phyloP scores from a whole-genome alignment of 2,797 vertebrate species.

The Coreius guichenoti region DNA sequence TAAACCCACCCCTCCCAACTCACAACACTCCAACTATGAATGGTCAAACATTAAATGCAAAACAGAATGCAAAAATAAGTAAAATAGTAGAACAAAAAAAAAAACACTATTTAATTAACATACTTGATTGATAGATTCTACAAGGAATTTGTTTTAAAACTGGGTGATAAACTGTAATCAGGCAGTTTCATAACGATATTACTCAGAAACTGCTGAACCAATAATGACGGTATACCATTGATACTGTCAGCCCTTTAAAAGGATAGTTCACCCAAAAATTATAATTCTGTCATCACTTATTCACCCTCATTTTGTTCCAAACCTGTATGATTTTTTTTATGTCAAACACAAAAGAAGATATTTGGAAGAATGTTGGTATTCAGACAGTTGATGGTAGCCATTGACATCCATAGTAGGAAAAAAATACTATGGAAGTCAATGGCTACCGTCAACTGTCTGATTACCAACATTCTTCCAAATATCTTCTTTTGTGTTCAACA shows the following conservation, averaged over 20 bases:
- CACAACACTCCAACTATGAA: constrained; percentile 4
- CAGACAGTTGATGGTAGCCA: too few relatives aligned
- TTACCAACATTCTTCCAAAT: too few relatives aligned
- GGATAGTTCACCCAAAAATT: too few relatives aligned
- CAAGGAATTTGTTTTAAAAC: neutral
- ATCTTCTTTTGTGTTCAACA: too few relatives aligned
- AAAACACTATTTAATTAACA: neutral
- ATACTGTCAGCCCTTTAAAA: neutral
- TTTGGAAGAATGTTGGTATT: too few relatives aligned
- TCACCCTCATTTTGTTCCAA: too few relatives aligned
- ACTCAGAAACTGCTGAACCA: neutral
- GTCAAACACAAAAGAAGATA: too few relatives aligned
- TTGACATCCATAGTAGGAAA: too few relatives aligned
- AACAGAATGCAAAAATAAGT: neutral
- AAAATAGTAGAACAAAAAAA: neutral
- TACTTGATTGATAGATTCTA: neutral
- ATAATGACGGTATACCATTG: neutral
- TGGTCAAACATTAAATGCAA: constrained; percentile 9
- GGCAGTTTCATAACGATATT: neutral
- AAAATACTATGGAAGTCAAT: too few relatives aligned
- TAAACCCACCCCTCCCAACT: neutral
- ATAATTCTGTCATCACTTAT: too few relatives aligned
- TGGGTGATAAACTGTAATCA: neutral
- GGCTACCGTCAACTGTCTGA: too few relatives aligned
- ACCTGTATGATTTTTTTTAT: too few relatives aligned